These are phyloP conservation scores for Macquaria australasica DNA, from an alignment of 2,113 vertebrate species.

Conservation along the genomic window DNA sequence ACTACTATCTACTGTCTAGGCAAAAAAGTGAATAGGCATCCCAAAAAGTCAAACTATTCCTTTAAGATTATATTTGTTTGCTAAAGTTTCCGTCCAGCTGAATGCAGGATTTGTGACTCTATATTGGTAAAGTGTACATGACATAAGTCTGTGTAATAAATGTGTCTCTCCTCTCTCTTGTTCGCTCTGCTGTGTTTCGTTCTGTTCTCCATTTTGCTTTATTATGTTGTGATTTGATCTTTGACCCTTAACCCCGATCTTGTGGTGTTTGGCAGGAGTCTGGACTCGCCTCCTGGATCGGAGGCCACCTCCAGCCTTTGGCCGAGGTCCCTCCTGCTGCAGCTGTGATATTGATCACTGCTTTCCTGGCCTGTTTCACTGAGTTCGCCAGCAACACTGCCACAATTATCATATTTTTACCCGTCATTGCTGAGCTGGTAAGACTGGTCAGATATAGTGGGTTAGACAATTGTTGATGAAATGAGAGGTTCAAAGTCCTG, in stretches of 20 bases:
- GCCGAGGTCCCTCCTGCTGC: constrained; percentile 87
- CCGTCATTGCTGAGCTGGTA: constrained; percentile 95
- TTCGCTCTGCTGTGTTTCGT: constrained; percentile 21
- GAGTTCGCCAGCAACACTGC: constrained; percentile 99
- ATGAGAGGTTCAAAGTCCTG: too few species aligned
- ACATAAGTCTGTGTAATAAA: not conserved
- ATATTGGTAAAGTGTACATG: not conserved
- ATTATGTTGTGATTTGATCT: constrained; percentile 58
- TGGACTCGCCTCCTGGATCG: constrained; percentile 94
- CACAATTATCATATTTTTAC: constrained; percentile 97
- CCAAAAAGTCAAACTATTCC: not conserved
- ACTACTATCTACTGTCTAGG: not conserved
- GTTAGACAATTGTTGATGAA: not conserved
- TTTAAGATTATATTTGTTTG: not conserved
- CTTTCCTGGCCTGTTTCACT: constrained; percentile 92
- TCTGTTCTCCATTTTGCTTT: constrained; percentile 45
- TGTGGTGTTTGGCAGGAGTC: constrained; percentile 87
- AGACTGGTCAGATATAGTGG: constrained; percentile 52
- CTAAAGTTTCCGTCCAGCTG: not conserved
- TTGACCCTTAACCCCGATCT: constrained; percentile 31
- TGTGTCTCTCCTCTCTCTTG: not conserved
- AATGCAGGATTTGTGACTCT: not conserved
- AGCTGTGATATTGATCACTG: constrained; percentile 91
- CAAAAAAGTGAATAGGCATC: not conserved
- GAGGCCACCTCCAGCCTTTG: constrained; percentile 91